Base-by-base conservation (phyloP, 2,888 invertebrate species). In the Ganaspis brasiliensis region DNA sequence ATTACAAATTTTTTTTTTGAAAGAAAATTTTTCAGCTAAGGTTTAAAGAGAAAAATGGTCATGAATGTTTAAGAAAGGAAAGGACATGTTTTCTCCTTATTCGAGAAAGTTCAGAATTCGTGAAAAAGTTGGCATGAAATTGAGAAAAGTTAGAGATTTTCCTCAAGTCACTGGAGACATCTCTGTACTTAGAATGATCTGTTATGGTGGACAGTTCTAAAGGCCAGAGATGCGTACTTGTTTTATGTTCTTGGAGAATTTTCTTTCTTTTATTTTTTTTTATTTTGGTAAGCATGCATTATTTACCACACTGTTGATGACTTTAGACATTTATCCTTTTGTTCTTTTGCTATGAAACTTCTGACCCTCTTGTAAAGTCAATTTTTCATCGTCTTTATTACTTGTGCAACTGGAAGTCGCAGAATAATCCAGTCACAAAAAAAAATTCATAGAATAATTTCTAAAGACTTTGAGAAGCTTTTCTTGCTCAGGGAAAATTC, bases 281-380 rank as follows among this genome's bases (percentile, higher is more conserved):
- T 35, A 14, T 59, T 59, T 9, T 26, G 26, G 59, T 59, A 63
- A 63, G 37, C 37, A 21, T 67, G 40, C 63, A 67, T 67, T 24
- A 67, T 45, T 45, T 40, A 16, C n/a, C n/a, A 40, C n/a, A 24
- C 14, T 40, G 21, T 45, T 45, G 45, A 67, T 67, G 45, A 14
- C 24, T 24, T 24, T 3, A n/a, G n/a, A 45, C 45, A 40, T 37
- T 45, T 67, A n/a, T n/a, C 45, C 24, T 40, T 45, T 67, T 52
- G 19, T 40, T 67, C 3, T 14, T 16, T 4, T 4, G 2, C 63
- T 45, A 5, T 21, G 14, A 63, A 67, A 67, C 9, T n/a, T 45
- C 24, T 9, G 19, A 14, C 67, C 24, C 24, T 67, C 24, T 3
- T 3, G 5, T 14, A 40, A 40, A 45, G n/a, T 45, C 52, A 52